Base-by-base conservation (phyloP, 2,888 invertebrate species). In the Hyposoter didymator region DNA sequence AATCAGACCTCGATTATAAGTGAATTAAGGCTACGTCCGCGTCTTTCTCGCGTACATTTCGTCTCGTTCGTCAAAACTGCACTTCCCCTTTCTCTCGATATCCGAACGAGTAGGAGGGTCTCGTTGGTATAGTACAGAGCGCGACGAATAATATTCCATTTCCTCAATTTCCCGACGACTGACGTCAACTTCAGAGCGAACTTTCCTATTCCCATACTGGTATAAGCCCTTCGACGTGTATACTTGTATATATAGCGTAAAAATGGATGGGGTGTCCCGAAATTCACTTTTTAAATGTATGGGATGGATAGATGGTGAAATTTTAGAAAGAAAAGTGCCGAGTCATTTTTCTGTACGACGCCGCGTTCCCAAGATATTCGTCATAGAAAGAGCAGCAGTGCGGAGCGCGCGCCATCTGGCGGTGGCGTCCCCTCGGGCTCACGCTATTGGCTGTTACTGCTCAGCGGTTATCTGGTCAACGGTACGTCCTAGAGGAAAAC, bases 121-220 rank as follows among this genome's bases (percentile, higher is more conserved):
- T 22, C 28, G 14, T 28, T 22, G 28, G 12, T 4, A 4, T 14
- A 14, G 59, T 59, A 12, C 39, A 64, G 72, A 49, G 62, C 39
- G 14, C 76, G 43, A 80, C 79, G 72, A 82, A 85, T 76, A 83
- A 85, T 85, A 85, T 83, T 85, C 79, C 59, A 85, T 85, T 85
- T 85, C 85, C 82, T 82, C 72, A 32, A 82, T 83, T 85, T 85
- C 83, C 83, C 22, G 66, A 67, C 70, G 22, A 74, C 69, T 69
- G 67, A 70, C 55, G 79, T 85, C 85, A 76, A 76, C 85, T 82
- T 75, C 67, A 64, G 74, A 74, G 78, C 59, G 75, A 85, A 85
- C 79, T 85, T 79, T 72, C 59, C 79, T 70, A 72, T 22, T 39
- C 43, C 47, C 28, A 19, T 8, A 49, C 49, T 52, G 52, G n/a